Percentiles rank a stretch among this genome's conserved stretches.
These are phyloP conservation scores for Drosophila triauraria DNA, from an alignment of 1,140 invertebrate genomes.

Conservation along the genomic window DNA sequence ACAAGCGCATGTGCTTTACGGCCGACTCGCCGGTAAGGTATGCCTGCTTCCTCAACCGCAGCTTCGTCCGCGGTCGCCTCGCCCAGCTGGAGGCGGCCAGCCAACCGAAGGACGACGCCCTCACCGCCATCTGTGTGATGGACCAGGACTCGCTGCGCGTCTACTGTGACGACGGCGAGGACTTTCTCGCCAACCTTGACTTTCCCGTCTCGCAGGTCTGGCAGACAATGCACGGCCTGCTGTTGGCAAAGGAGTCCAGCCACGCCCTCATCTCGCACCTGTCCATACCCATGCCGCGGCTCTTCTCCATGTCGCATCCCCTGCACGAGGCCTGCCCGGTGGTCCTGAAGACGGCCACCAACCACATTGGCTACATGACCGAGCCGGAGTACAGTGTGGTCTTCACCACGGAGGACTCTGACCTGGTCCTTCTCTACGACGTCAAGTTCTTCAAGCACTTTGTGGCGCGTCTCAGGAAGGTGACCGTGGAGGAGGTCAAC, in stretches of 20 bases:
- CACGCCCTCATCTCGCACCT: slow-evolving; percentile 71
- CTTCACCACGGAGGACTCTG: slow-evolving; percentile 88
- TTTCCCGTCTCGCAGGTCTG: slow-evolving; percentile 93
- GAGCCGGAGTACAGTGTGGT: slow-evolving; percentile 87
- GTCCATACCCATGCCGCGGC: slow-evolving; percentile 87
- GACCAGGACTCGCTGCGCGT: slow-evolving; percentile 91
- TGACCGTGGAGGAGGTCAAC: slow-evolving; percentile 90
- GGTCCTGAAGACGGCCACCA: slow-evolving; percentile 88
- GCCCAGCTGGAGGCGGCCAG: slow-evolving; percentile 57
- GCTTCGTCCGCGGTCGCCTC: slow-evolving; percentile 89
- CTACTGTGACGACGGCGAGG: slow-evolving; percentile 92
- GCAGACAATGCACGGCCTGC: slow-evolving; percentile 91
- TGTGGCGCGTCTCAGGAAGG: slow-evolving; percentile 92
- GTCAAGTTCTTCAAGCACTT: slow-evolving; percentile 91
- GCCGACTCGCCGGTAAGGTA: slow-evolving; percentile 92
- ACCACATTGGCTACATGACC: slow-evolving; percentile 86
- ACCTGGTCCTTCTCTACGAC: slow-evolving; percentile 91
- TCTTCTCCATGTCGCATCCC: slow-evolving; percentile 94
- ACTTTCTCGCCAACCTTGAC: slow-evolving; percentile 92
- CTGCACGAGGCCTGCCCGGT: slow-evolving; percentile 95
- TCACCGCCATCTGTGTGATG: slow-evolving; percentile 80
- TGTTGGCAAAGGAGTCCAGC: slow-evolving; percentile 89
- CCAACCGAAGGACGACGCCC: slow-evolving; percentile 52
- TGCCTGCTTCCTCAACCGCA: slow-evolving; percentile 89
- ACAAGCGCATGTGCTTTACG: slow-evolving; percentile 90